Conservation (phyloP, 2,888 invertebrate species). For the Drosophila phalerata region DNA sequence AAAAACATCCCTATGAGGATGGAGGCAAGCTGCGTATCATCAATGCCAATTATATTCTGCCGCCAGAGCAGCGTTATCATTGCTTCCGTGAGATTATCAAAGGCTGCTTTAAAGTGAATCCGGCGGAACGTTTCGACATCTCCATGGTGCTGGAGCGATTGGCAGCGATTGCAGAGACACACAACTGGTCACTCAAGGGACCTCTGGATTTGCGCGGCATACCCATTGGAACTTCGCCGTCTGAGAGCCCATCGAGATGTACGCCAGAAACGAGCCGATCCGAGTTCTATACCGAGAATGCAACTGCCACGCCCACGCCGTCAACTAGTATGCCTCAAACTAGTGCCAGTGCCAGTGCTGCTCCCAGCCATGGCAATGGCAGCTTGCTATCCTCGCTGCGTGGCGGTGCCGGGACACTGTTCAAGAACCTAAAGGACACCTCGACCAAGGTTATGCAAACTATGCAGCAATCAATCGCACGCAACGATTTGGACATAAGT, state of each 20-base stretch:
- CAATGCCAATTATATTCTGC: constrained; percentile 97
- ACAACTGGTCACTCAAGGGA: constrained; percentile 92
- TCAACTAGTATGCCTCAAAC: constrained; percentile 36
- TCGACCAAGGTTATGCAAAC: constrained; percentile 98
- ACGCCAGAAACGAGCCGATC: constrained; percentile 60
- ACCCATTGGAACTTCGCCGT: constrained; percentile 81
- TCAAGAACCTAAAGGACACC: constrained; percentile 97
- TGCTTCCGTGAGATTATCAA: constrained; percentile 96
- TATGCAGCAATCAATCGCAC: constrained; percentile 95
- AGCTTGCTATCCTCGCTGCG: constrained; percentile 94
- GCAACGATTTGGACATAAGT: constrained; percentile 95
- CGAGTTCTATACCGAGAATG: constrained; percentile 75
- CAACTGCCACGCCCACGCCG: constrained; percentile 25
- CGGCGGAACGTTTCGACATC: constrained; percentile 92
- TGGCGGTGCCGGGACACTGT: constrained; percentile 96
- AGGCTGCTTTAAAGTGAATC: constrained; percentile 93
- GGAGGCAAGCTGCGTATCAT: constrained; percentile 97
- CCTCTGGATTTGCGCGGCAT: constrained; percentile 87
- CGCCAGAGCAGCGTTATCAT: constrained; percentile 91
- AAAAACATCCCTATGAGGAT: constrained; percentile 99
- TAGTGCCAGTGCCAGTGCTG: constrained; percentile 33
- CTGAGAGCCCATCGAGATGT: constrained; percentile 62
- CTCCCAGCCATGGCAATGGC: constrained; percentile 84
- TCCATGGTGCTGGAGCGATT: constrained; percentile 93
- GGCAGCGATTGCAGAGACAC: constrained; percentile 95